phyloP scores from a whole-genome alignment of 2,888 invertebrate species.

The Lochmaea crataegi region DNA sequence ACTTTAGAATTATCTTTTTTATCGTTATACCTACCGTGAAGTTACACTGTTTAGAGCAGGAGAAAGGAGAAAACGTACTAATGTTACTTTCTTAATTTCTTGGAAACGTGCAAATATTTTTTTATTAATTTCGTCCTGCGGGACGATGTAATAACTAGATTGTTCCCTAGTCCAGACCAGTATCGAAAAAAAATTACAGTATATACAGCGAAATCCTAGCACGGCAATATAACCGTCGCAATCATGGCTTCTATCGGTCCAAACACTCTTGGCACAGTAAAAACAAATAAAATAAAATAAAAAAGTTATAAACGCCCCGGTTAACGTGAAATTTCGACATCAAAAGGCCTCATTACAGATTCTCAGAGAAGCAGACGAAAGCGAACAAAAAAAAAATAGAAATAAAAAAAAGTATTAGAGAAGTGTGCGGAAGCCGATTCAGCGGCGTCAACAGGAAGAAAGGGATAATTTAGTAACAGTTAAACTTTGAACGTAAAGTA shows the following conservation, averaged over 20 bases:
- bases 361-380: constrained; percentile 34
- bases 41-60: too few relatives aligned
- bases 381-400: constrained; percentile 24
- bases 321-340: constrained; percentile 37
- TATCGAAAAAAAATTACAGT: background rate
- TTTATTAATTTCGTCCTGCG: background rate
- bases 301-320: constrained; percentile 37
- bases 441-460: constrained; percentile 4
- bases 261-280: constrained; percentile 18
- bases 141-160: background rate
- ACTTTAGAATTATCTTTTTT: too few relatives aligned
- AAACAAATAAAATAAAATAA: constrained; percentile 25
- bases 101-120: too few relatives aligned
- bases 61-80: too few relatives aligned
- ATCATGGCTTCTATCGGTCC: constrained; percentile 4
- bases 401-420: constrained; percentile 4
- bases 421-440: constrained; percentile 15
- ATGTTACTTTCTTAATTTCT: too few relatives aligned
- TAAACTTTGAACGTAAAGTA: background rate
- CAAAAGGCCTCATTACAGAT: constrained; percentile 42
- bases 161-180: background rate
- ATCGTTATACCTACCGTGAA: too few relatives aligned
- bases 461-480: background rate
- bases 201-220: background rate
- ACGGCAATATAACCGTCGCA: background rate